Conservation (phyloP, 2,888 invertebrate species). For the Deroplatys truncata region DNA sequence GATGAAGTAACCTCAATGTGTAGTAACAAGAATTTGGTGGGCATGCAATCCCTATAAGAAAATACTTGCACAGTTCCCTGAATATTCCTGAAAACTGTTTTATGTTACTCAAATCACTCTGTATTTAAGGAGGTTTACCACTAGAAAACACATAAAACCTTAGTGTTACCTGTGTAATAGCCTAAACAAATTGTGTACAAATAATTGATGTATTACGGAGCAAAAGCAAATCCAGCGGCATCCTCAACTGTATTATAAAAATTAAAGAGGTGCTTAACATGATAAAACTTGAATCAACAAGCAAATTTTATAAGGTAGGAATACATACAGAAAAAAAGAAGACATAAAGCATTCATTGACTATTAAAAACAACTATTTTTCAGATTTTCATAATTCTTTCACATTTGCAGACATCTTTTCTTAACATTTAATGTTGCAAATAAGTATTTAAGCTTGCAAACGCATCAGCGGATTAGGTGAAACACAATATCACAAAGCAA, state of each 20-base stretch:
- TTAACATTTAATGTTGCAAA: background rate
- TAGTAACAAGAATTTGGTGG: too few species aligned
- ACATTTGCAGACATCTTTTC: background rate
- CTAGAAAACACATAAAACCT: background rate
- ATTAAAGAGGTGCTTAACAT: background rate
- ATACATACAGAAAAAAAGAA: background rate
- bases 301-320: background rate
- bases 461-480: background rate
- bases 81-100: too few species aligned
- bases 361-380: background rate
- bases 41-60: too few species aligned
- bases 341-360: background rate
- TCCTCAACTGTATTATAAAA: background rate
- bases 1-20: too few species aligned
- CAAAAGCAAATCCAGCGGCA: background rate
- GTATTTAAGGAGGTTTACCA: background rate
- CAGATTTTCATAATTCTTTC: background rate
- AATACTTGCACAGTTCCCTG: too few species aligned
- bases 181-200: background rate
- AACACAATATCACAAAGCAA: constrained; percentile 15
- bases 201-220: background rate
- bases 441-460: constrained; percentile 7
- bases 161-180: background rate
- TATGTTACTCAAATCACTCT: too few species aligned
- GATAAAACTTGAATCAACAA: background rate